Evolutionary conservation across 2,113 vertebrate species (phyloP).

Genomic region (Pygoscelis adeliae): DNA sequence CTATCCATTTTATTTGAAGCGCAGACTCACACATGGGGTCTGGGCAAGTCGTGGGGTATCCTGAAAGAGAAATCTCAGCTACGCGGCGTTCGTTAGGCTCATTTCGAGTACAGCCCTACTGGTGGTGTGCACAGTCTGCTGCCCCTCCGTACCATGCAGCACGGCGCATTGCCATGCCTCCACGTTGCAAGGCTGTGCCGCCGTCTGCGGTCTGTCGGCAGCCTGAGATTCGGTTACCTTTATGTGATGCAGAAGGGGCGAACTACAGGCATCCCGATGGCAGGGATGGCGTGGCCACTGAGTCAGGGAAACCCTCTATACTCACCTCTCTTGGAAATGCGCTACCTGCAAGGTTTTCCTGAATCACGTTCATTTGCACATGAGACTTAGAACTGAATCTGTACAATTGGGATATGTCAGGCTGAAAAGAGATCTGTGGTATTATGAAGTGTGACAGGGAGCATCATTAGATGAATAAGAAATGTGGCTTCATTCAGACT

Average conservation of each 20-base stretch:
- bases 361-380: neutral
- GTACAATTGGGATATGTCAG: neutral
- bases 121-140: neutral
- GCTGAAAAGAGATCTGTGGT: neutral
- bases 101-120: neutral
- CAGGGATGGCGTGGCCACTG: neutral
- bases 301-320: neutral
- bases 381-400: neutral
- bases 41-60: neutral
- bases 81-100: fast-evolving
- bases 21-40: neutral
- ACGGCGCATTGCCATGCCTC: fast-evolving
- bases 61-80: neutral
- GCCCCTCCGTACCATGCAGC: fast-evolving
- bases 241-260: neutral
- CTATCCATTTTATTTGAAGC: neutral
- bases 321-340: neutral
- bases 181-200: neutral
- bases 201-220: neutral
- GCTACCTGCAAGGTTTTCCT: neutral
- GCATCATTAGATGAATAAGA: neutral
- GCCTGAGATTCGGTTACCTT: neutral
- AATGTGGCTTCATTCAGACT: neutral
- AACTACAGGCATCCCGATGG: neutral
- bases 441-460: neutral